Percentiles rank a stretch among this genome's conserved stretches.
Conservation (phyloP, 2,797 vertebrate genomes). For the Adrianichthys oophorus region DNA sequence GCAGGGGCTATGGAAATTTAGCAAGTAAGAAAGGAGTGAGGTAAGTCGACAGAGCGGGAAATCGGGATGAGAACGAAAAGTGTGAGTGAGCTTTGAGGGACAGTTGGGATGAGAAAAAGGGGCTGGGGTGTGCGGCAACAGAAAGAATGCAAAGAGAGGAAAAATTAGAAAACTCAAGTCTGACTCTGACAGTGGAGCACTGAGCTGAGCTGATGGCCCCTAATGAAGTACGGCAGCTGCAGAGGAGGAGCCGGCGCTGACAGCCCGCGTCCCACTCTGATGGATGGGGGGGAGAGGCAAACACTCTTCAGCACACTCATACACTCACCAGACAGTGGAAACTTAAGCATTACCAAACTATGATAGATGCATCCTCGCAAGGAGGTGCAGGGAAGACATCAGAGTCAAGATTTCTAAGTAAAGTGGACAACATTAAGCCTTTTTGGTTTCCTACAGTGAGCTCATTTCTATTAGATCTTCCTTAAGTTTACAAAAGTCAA, state of each 20-base stretch:
- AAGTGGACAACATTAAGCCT: not conserved
- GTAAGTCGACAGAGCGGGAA: slow-evolving; percentile 49
- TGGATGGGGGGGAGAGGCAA: slow-evolving; percentile 36
- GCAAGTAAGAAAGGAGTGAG: slow-evolving; percentile 23
- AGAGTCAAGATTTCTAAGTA: slow-evolving; percentile 32
- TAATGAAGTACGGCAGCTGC: slow-evolving; percentile 72
- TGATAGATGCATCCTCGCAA: slow-evolving; percentile 27
- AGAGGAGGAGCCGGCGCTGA: slow-evolving; percentile 66
- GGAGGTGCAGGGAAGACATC: slow-evolving; percentile 30
- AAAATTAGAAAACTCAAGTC: slow-evolving; percentile 48
- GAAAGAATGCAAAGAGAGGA: slow-evolving; percentile 11
- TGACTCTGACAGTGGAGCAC: slow-evolving; percentile 63
- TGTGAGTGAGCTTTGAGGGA: slow-evolving; percentile 18
- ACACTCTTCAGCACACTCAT: slow-evolving; percentile 14
- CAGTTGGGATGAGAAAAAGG: slow-evolving; percentile 10
- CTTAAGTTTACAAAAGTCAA: not conserved
- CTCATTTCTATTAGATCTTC: not conserved
- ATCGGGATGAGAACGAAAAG: slow-evolving; percentile 42
- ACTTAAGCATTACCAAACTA: slow-evolving; percentile 39
- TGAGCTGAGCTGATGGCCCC: slow-evolving; percentile 67
- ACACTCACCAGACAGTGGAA: slow-evolving; percentile 26
- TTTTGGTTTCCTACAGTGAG: not conserved
- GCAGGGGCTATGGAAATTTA: slow-evolving; percentile 5
- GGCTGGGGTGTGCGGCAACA: slow-evolving; percentile 2
- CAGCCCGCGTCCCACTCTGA: slow-evolving; percentile 52